These are phyloP conservation scores for Charaxes varanes DNA, from an alignment of 1,140 invertebrate species.

Conservation along the genomic window DNA sequence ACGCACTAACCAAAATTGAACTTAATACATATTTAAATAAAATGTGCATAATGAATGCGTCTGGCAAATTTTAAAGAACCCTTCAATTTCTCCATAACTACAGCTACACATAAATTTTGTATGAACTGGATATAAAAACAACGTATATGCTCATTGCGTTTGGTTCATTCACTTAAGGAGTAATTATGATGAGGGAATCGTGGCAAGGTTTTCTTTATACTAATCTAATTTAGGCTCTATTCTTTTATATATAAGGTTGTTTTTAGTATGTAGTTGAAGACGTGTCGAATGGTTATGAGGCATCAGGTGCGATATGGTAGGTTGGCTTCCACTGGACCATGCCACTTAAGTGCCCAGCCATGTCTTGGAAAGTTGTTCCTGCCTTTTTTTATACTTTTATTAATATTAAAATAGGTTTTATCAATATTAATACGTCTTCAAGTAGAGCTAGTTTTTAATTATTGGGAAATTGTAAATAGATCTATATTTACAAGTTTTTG, in stretches of 20 bases:
- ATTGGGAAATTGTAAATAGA: no score
- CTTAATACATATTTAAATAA: no score
- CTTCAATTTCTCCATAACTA: no score
- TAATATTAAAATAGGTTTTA: no score
- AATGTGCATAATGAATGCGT: no score
- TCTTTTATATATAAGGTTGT: constrained; percentile 19
- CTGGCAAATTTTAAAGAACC: no score
- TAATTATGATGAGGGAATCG: constrained; percentile 31
- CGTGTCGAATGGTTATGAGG: constrained; percentile 17
- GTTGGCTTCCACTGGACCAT: constrained; percentile 43
- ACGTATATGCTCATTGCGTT: constrained; percentile 20
- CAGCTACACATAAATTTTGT: constrained; percentile 6
- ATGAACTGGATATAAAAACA: constrained; percentile 14
- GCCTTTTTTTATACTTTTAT: constrained; percentile 31
- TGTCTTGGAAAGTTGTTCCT: constrained; percentile 33
- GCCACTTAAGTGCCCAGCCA: constrained; percentile 33
- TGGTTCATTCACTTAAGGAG: constrained; percentile 55
- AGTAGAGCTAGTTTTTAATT: no score
- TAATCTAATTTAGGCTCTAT: constrained; percentile 21
- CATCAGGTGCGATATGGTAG: constrained; percentile 57
- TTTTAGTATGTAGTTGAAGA: constrained; percentile 19
- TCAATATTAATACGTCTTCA: no score
- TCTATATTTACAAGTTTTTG: no score
- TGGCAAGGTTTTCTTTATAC: constrained; percentile 14
- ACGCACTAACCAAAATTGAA: no score